Evolutionary conservation across 2,888 invertebrate species (phyloP), one percentile per base, ranked within the genome.

Genomic region (Hyposoter didymator): DNA sequence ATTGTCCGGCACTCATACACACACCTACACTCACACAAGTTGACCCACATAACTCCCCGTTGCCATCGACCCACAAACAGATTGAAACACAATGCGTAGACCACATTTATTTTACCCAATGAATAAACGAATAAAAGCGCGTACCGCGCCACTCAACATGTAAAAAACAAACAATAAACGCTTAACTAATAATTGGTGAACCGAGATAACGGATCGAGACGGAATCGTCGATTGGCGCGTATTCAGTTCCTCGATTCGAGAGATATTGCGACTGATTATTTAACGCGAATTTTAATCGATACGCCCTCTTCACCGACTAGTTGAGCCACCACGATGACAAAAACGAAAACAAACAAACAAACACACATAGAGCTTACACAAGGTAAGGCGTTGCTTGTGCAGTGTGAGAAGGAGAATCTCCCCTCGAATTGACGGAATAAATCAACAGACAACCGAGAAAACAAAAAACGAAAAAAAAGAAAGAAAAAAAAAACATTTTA

Each of bases 341-440:
- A 72, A 75, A 86, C 52, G 43, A 19, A 14, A 55, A 39, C n/a
- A 52, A 45, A 47, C 62, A 73, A 76, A 72, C 45, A 82, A 87
- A 87, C n/a, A 72, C 82, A 84, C 84, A 59, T 81, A 67, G 79
- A 84, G 81, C 79, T 80, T 78, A 78, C 78, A 66, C 72, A 43
- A 81, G 76, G 88, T 89, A 84, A 88, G 86, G 76, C 88, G 87
- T 89, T 84, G 88, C 88, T 90, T 89, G 87, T 88, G 88, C 90
- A 88, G 83, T 88, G 88, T 86, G 87, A 88, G 88, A 90, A 87
- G 81, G 80, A 83, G 74, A 76, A 85, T 78, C 22, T 62, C 55
- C 69, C 82, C 84, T 80, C 82, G 80, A 85, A 84, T 74, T 74
- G 78, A 83, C 70, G 73, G 64, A 85, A 52, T 22, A 52, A 49